A percentile compares a stretch with the other conserved stretches of the same genome.
Conservation (phyloP, 2,888 invertebrate species). For the Drosophila nr. perissopoda region DNA sequence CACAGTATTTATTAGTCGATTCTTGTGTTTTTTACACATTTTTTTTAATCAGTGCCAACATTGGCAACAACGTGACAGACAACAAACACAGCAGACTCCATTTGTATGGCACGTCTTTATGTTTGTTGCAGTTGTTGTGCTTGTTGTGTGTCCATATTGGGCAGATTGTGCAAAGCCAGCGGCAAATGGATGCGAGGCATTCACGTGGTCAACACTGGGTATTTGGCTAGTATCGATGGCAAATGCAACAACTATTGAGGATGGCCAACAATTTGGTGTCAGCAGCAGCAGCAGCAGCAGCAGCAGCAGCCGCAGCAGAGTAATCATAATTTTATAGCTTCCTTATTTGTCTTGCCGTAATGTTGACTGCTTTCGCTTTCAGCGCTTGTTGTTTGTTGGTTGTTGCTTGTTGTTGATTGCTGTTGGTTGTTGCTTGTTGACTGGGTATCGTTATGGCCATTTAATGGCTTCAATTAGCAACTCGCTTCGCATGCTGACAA, state of each 20-base stretch:
- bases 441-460: constrained; percentile 50
- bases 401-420: background rate
- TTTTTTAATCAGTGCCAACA: constrained; percentile 37
- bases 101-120: constrained; percentile 12
- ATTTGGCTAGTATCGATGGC: constrained; percentile 20
- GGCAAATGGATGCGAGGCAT: constrained; percentile 33
- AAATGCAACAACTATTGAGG: constrained; percentile 36
- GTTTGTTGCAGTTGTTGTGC: constrained; percentile 15
- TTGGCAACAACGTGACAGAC: constrained; percentile 29
- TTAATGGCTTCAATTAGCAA: constrained; percentile 77
- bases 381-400: constrained; percentile 3
- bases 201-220: constrained; percentile 29
- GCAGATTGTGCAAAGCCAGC: constrained; percentile 39
- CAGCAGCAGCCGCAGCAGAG: constrained; percentile 2
- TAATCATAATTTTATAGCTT: constrained; percentile 76
- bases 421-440: background rate
- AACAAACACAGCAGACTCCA: constrained; percentile 8
- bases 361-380: constrained; percentile 65
- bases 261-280: constrained; percentile 36
- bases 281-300: constrained; percentile 9
- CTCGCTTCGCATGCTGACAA: constrained; percentile 68
- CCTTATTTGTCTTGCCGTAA: constrained; percentile 65
- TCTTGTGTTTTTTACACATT: background rate
- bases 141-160: constrained; percentile 57
- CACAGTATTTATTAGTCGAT: constrained; percentile 13